Evolutionary conservation across 2,888 invertebrate species (phyloP), one percentile per base, ranked within the genome.

Genomic region (Cantharis rustica): DNA sequence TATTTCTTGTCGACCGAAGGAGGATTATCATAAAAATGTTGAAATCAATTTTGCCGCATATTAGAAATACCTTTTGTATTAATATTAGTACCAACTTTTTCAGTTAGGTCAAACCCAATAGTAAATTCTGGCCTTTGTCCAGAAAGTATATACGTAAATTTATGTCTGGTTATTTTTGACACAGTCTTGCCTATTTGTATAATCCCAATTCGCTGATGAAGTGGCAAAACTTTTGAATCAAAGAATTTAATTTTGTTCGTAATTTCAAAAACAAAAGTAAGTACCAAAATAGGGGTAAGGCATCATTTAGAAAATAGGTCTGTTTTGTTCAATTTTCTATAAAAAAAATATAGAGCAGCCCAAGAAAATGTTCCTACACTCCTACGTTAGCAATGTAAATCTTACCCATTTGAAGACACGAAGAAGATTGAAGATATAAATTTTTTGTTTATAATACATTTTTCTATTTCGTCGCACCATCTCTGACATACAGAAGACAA

Each of bases 161-260:
- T 68, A 71, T 61, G 73, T 68, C 61, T 76, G 64, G 73, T 61
- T 76, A 76, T 76, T 76, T 76, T 73, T 70, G 76, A 73, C 71
- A 20, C 66, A 69, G 61, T 16, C 68, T 75, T 69, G 69, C 69
- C 69, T 75, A 75, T 75, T 71, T 61, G 69, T 72, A 62, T 61
- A 72, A 72, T 72, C 47, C 66, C 62, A 72, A 16, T 71, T 75
- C 31, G 63, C 27, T 61, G 71, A 71, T 64, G 66, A 69, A 47
- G 47, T 47, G 47, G 47, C 47, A 47, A 47, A 47, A 47, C 4
- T 47, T 47, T 10, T 47, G n/a, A n/a, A n/a, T 47, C 47, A 47
- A 5, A n/a, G n/a, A 47, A n/a, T 47, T 47, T 31, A 13, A 31
- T 31, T 31, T 27, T 27, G 10, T 17, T 23, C 10, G 1, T 10